Evolutionary conservation across 1,140 invertebrate species (phyloP), one percentile per base, ranked within the genome.

Genomic region (Solenopsis invicta): DNA sequence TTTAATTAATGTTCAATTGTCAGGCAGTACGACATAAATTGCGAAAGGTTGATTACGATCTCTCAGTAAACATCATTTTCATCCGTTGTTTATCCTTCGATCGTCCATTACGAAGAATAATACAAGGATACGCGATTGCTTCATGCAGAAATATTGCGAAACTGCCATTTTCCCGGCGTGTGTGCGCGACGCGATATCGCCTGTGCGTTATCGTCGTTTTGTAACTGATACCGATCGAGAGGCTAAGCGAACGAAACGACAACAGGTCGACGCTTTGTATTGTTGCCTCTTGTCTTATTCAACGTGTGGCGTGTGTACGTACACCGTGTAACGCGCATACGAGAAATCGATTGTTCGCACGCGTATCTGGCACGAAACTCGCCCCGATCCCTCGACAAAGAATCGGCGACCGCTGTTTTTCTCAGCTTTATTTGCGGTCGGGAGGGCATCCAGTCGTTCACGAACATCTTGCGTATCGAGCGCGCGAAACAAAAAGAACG

Each of bases 31-130:
- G 54, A 56, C 45, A 18, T 21, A 18, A 18, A 24, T 84, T 84
- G 13, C 69, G 52, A 84, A 61, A 84, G 24, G 61, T 50, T 56
- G 80, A 84, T 84, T 84, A 29, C 80, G n/a, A 84, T 84, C 69
- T 74, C 34, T 84, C 69, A 12, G 69, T 84, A 84, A 84, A 84
- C 71, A 84, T 84, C 54, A 48, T 84, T 84, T 84, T 84, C 56
- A 84, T 62, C 69, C 41, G 54, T 84, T 84, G 80, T 75, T 61
- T 84, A 84, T 75, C 80, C 80, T 84, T 82, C 67, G 67, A 41
- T 50, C 56, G 41, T 62, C 66, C 67, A 62, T 74, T 84, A 75
- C n/a, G 13, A 29, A 13, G 80, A 84, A 84, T 84, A 84, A 84
- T 84, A 84, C 80, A 84, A 84, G 80, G 80, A 84, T 74, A 84